Base-by-base conservation (phyloP, 2,888 invertebrate genomes). In the Luperina testacea region DNA sequence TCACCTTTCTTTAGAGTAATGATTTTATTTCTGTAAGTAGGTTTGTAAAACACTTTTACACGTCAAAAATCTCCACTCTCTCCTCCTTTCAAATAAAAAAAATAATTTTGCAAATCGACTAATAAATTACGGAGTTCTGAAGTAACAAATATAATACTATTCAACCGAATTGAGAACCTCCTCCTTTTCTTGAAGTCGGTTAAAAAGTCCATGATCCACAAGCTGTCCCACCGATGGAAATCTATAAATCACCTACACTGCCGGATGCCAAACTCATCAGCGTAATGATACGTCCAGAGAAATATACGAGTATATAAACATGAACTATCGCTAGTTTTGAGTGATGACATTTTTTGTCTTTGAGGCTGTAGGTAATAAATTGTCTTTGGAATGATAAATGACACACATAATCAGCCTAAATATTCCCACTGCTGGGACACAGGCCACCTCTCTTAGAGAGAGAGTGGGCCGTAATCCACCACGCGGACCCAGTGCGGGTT, bases 231-330 rank as follows among this genome's bases (percentile, higher is more conserved):
- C 57, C 0, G 13, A 51, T 17, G 15, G 3, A 45, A 0, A 42
- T 11, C 57, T 27, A 85, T 86, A 59, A 75, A 86, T 84, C 74
- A 86, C n/a, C 72, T 38, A n/a, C 13, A 2, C 74, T 67, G 20
- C 83, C 83, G 86, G 83, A 84, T 75, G 72, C 51, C 57, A 48
- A 32, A 57, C 32, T 78, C 72, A 86, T 84, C 71, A 83, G 61
- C 20, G 57, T 78, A 75, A 86, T 69, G 72, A 59, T 51, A 72
- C 38, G 24, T 63, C 24, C 38, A 72, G 69, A 74, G 73, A 77
- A 77, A 53, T 45, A 48, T 42, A n/a, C 24, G 7, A n/a, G n/a
- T n/a, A n/a, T n/a, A n/a, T 15, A 65, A 74, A 63, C 48, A 51
- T 32, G 5, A 27, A 67, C 51, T 51, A 11, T 76, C 59, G 38